phyloP scores from a whole-genome alignment of 2,888 invertebrate species.

The Cephus spinipes region DNA sequence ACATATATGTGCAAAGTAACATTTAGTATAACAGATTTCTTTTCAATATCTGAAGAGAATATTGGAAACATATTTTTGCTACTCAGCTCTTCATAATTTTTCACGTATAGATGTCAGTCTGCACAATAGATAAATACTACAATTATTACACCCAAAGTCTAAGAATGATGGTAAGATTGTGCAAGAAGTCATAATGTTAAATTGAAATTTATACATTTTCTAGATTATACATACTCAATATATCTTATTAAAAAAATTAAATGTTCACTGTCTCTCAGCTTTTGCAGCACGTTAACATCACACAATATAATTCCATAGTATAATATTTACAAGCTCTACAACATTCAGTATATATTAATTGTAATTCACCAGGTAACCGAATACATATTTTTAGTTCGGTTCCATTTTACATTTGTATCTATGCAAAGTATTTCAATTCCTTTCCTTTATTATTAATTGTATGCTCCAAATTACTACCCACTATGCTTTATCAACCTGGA shows the following conservation, averaged over 20 bases:
- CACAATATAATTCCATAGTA: background rate
- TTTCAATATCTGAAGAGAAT: background rate
- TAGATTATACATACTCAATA: background rate
- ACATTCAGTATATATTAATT: background rate
- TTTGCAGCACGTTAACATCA: too few relatives aligned
- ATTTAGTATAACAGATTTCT: background rate
- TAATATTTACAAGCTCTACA: background rate
- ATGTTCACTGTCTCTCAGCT: background rate
- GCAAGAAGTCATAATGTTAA: background rate
- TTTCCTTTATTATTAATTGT: slow-evolving; percentile 10
- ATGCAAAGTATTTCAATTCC: background rate
- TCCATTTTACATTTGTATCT: slow-evolving; percentile 20
- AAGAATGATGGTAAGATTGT: background rate
- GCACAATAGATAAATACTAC: too few relatives aligned
- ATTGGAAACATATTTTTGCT: too few relatives aligned
- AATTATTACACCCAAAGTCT: background rate
- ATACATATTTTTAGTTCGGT: slow-evolving; percentile 39
- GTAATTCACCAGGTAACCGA: slow-evolving; percentile 29
- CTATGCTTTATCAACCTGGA: slow-evolving; percentile 24
- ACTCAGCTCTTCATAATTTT: too few relatives aligned
- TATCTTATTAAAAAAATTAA: background rate
- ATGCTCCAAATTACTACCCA: slow-evolving; percentile 9
- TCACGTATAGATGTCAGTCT: too few relatives aligned
- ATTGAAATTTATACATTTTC: background rate
- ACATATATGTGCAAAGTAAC: background rate